Evolutionary conservation across 2,113 vertebrate species (phyloP).

Genomic region (Heterochromis multidens): DNA sequence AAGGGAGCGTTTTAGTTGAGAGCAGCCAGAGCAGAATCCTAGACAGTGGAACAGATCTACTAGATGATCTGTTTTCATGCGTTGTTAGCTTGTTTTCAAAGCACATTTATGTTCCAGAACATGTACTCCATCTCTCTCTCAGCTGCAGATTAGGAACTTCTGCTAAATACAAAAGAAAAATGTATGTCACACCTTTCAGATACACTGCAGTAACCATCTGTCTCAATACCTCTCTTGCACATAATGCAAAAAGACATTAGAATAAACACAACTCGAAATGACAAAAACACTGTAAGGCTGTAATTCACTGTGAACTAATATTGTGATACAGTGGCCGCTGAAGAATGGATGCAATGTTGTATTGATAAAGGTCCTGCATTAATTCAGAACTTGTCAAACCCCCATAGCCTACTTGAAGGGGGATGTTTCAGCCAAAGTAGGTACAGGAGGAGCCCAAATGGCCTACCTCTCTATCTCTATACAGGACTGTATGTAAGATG

Average conservation of each 20-base stretch:
- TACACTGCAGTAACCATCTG: neutral
- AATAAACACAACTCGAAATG: neutral
- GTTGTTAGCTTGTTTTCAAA: constrained; percentile 56
- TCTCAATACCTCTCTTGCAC: neutral
- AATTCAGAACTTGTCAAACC: constrained; percentile 49
- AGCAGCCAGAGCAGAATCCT: constrained; percentile 47
- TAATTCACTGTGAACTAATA: constrained; percentile 10
- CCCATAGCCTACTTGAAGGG: constrained; percentile 8
- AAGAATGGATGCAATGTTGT: constrained; percentile 24
- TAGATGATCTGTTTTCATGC: constrained; percentile 55
- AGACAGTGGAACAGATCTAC: constrained; percentile 40
- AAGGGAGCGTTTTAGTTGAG: constrained; percentile 56
- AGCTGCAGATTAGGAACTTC: constrained; percentile 9
- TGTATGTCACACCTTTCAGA: neutral
- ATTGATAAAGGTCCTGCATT: constrained; percentile 64
- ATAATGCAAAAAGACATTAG: neutral
- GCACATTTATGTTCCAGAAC: constrained; percentile 20
- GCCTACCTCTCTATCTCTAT: neutral
- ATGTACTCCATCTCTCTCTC: neutral
- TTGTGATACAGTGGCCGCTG: constrained; percentile 16
- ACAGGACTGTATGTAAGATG: constrained; percentile 10
- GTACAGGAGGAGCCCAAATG: neutral
- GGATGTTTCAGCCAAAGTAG: neutral
- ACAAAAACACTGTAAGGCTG: neutral
- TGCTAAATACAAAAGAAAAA: constrained; percentile 29